Evolutionary conservation across 1,140 invertebrate species (phyloP).

Genomic region (Aphelenchoides avenae): DNA sequence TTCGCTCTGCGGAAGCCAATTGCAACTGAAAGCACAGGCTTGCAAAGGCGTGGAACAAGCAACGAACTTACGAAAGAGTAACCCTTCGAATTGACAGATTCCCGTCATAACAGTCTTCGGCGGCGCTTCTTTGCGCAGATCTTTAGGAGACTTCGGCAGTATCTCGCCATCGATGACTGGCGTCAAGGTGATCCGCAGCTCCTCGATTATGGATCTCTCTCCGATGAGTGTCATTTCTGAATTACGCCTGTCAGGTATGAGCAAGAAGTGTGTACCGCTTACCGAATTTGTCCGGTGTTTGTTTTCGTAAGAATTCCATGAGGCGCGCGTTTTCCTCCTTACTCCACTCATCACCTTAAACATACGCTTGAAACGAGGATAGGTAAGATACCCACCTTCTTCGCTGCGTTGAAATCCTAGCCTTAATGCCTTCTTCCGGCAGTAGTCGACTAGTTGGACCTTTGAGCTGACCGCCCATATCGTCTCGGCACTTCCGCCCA

Average conservation of each 20-base stretch:
- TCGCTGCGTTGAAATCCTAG: slow-evolving; percentile 15
- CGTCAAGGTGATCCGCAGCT: slow-evolving; percentile 20
- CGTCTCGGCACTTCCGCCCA: slow-evolving; percentile 41
- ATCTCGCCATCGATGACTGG: slow-evolving; percentile 26
- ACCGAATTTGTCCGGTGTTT: slow-evolving; percentile 31
- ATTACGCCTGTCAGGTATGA: neutral
- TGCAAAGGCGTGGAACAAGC: neutral
- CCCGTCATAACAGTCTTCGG: slow-evolving; percentile 38
- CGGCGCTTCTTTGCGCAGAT: slow-evolving; percentile 45
- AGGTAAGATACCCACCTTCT: neutral
- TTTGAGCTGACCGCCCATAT: slow-evolving; percentile 33
- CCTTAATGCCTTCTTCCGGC: slow-evolving; percentile 20
- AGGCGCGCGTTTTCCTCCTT: slow-evolving; percentile 17
- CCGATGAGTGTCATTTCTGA: slow-evolving; percentile 10
- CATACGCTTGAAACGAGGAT: neutral
- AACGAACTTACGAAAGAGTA: slow-evolving; percentile 43
- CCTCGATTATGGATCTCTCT: slow-evolving; percentile 2
- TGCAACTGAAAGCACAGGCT: slow-evolving; percentile 22
- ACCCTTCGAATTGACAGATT: slow-evolving; percentile 38
- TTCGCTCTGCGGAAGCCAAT: slow-evolving; percentile 21
- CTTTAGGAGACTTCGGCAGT: slow-evolving; percentile 32
- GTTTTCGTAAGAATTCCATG: slow-evolving; percentile 15
- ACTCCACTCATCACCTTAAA: slow-evolving; percentile 9
- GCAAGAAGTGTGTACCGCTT: neutral
- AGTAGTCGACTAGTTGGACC: slow-evolving; percentile 9